Conservation (phyloP, 2,113 vertebrate species). For the Cynopterus brachyotis region DNA sequence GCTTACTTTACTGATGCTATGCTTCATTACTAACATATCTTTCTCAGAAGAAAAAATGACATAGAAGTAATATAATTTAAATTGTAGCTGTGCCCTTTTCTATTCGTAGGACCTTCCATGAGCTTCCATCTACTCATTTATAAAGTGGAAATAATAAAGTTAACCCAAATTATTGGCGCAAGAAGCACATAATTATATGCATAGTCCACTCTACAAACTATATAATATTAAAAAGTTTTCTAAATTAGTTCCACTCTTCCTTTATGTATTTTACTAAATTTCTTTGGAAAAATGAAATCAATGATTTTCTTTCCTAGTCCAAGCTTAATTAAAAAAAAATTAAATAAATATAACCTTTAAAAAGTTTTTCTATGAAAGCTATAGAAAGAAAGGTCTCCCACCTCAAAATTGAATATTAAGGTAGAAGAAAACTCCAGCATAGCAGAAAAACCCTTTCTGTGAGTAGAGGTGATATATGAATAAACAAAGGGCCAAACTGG, state of each 20-base stretch:
- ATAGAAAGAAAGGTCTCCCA: background rate
- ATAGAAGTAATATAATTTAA: background rate
- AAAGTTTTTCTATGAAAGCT: background rate
- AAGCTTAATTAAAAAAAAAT: background rate
- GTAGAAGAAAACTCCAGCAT: background rate
- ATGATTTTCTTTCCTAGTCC: background rate
- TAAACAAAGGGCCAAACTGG: background rate
- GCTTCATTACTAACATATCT: background rate
- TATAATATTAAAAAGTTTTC: background rate
- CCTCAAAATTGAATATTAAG: background rate
- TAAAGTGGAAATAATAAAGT: background rate
- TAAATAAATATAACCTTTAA: background rate
- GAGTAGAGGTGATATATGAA: background rate
- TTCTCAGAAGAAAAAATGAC: background rate
- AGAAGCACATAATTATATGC: background rate
- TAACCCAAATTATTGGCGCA: background rate
- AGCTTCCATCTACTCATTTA: background rate
- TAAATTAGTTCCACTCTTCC: background rate
- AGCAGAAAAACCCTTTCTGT: background rate
- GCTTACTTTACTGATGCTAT: background rate
- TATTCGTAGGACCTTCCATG: background rate
- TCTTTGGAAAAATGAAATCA: conserved; percentile 8
- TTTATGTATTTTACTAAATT: background rate
- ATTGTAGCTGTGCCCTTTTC: background rate
- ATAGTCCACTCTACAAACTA: background rate